phyloP scores from a whole-genome alignment of 2,113 vertebrate species.

The Chascanopsetta lugubris region DNA sequence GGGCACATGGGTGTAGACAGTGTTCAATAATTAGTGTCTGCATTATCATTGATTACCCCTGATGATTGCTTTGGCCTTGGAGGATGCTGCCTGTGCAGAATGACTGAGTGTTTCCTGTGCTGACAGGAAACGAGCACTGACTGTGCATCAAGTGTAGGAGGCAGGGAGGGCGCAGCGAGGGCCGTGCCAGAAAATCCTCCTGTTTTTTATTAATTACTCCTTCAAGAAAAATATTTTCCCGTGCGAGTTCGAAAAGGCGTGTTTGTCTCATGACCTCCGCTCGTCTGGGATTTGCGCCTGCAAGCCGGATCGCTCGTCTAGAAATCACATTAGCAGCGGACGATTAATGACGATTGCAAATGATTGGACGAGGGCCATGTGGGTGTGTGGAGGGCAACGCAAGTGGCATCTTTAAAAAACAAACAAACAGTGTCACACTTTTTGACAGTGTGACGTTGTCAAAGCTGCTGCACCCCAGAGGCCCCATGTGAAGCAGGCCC shows the following conservation, averaged over 20 bases:
- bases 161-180: not conserved
- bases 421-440: too few relatives aligned
- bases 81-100: conserved; percentile 24
- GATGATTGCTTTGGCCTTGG: conserved; percentile 42
- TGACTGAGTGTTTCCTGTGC: conserved; percentile 27
- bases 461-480: conserved; percentile 60
- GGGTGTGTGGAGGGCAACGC: not conserved
- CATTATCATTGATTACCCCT: conserved; percentile 63
- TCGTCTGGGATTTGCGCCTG: too few relatives aligned
- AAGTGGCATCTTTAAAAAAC: not conserved
- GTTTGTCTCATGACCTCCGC: not conserved
- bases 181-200: conserved; percentile 7
- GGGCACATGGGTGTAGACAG: conserved; percentile 51
- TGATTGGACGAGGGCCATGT: not conserved
- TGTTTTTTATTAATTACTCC: conserved; percentile 31
- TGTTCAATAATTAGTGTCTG: conserved; percentile 68
- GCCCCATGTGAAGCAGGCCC: conserved; percentile 68
- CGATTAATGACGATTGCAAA: too few relatives aligned
- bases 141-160: conserved; percentile 11
- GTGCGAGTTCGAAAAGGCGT: not conserved
- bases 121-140: conserved; percentile 53
- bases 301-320: too few relatives aligned
- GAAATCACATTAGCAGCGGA: too few relatives aligned
- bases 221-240: conserved; percentile 8
- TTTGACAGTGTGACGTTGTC: conserved; percentile 41